These are phyloP conservation scores for Glomeris maerens DNA, from an alignment of 1,140 invertebrate species.

Conservation along the genomic window DNA sequence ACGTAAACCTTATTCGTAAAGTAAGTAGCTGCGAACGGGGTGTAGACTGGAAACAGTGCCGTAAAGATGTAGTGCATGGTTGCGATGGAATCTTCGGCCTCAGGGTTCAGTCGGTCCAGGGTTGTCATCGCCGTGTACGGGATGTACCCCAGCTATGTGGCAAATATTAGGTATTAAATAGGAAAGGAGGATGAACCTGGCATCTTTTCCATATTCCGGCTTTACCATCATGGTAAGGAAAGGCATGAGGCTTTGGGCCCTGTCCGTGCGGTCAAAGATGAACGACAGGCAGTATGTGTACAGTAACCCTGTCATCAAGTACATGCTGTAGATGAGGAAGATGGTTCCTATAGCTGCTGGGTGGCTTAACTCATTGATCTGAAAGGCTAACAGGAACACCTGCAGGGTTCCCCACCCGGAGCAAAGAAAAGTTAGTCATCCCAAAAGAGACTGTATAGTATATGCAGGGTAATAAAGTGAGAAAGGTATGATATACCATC, in stretches of 20 bases:
- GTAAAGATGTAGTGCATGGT: conserved; percentile 53
- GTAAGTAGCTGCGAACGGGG: conserved; percentile 62
- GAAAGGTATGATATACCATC: too few species aligned
- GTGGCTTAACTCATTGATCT: conserved; percentile 31
- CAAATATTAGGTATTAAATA: background rate
- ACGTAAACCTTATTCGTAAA: conserved; percentile 40
- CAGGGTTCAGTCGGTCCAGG: conserved; percentile 30
- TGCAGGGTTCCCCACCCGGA: too few species aligned
- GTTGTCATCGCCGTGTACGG: conserved; percentile 46
- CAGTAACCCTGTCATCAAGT: conserved; percentile 56
- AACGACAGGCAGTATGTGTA: conserved; percentile 61
- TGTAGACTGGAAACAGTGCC: conserved; percentile 56
- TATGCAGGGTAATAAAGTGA: too few species aligned
- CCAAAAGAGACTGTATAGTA: too few species aligned
- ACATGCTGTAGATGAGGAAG: conserved; percentile 48
- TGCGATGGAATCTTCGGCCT: conserved; percentile 28
- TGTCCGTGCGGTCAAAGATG: conserved; percentile 64
- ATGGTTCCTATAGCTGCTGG: conserved; percentile 52
- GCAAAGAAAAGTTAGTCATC: too few species aligned
- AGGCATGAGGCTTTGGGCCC: conserved; percentile 41
- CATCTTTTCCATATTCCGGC: background rate
- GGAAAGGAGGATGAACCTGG: background rate
- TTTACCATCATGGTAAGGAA: conserved; percentile 24
- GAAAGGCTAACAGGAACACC: conserved; percentile 19
- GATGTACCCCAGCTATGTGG: conserved; percentile 42